Evolutionary conservation across 2,113 vertebrate genomes (phyloP).

Genomic region (Casuarius casuarius): DNA sequence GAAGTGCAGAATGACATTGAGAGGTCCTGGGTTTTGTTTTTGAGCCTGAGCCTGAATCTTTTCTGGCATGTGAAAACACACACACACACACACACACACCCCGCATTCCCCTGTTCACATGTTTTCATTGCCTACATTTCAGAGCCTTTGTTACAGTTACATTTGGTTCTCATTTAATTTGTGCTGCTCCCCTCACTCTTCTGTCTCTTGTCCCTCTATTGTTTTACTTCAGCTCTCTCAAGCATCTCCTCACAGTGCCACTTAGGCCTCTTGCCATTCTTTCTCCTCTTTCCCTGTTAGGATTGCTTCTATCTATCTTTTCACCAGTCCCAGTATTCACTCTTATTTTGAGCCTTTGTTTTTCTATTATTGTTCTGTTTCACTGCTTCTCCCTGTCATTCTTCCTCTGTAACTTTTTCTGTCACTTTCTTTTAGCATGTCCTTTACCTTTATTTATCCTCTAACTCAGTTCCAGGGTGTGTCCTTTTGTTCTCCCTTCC

Average conservation of each 20-base stretch:
- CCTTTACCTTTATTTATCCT: slow-evolving; percentile 48
- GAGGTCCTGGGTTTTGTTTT: background rate
- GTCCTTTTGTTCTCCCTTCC: background rate
- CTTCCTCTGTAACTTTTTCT: background rate
- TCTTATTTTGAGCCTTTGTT: background rate
- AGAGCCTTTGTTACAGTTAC: slow-evolving; percentile 14
- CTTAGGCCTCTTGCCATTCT: background rate
- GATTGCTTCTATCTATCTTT: background rate
- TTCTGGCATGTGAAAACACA: background rate
- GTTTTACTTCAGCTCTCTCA: slow-evolving; percentile 9
- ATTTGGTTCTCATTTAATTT: slow-evolving; percentile 60
- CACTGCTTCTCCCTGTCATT: background rate
- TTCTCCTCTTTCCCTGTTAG: background rate
- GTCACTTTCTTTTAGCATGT: slow-evolving; percentile 18
- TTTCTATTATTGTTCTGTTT: background rate
- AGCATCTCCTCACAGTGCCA: background rate
- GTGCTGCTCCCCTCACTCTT: background rate
- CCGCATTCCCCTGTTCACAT: background rate
- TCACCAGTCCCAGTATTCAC: background rate
- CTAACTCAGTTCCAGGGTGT: slow-evolving; percentile 6
- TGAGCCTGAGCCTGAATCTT: background rate
- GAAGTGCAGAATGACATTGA: background rate
- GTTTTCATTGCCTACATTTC: background rate
- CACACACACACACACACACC: background rate
- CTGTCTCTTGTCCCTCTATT: background rate